These are phyloP conservation scores for Pseudonaja textilis DNA, from an alignment of 2,113 vertebrate genomes.

Conservation along the genomic window DNA sequence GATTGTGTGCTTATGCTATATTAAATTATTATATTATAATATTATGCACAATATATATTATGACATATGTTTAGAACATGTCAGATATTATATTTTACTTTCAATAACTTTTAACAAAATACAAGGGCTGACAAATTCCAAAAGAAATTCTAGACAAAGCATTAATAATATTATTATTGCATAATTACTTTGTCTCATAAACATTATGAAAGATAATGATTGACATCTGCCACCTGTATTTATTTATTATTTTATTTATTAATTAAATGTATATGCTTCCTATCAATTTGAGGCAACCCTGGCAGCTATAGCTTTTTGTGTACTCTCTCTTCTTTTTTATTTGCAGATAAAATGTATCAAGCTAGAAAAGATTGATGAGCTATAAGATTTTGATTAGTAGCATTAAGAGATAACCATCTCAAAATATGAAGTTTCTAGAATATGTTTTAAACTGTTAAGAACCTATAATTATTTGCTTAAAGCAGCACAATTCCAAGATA, in stretches of 20 bases:
- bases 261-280: neutral
- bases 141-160: neutral
- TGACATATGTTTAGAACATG: neutral
- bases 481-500: neutral
- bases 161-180: neutral
- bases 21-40: too few species aligned
- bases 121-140: neutral
- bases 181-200: neutral
- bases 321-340: neutral
- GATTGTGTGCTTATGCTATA: too few species aligned
- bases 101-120: neutral
- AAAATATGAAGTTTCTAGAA: neutral
- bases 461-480: neutral
- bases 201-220: neutral
- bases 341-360: neutral
- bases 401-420: neutral
- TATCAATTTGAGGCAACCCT: neutral
- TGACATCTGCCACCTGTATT: neutral
- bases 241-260: neutral
- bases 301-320: neutral
- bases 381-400: neutral
- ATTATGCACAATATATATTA: too few species aligned
- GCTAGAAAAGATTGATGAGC: neutral
- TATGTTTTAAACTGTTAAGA: neutral
- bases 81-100: neutral